Evolutionary conservation across 2,797 vertebrate species (phyloP).

Genomic region (Choloepus didactylus): DNA sequence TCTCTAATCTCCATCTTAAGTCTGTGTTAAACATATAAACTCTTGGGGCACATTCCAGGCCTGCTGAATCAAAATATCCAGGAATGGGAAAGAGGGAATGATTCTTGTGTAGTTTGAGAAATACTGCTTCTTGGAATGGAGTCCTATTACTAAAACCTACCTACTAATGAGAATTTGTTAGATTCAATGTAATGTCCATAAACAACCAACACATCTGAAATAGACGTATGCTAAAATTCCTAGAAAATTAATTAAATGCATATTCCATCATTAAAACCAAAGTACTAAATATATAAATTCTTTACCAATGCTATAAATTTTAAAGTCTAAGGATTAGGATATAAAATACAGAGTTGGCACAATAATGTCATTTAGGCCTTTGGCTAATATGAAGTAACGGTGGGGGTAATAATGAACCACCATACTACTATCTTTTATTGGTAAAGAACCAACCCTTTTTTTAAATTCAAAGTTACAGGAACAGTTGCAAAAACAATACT

Average conservation of each 20-base stretch:
- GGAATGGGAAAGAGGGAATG: background rate
- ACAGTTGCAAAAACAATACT: too few relatives aligned
- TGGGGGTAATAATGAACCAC: background rate
- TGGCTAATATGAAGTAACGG: background rate
- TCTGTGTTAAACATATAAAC: background rate
- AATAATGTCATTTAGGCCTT: background rate
- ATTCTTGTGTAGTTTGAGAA: background rate
- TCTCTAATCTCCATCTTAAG: background rate
- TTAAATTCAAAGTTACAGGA: too few relatives aligned
- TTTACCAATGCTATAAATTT: background rate
- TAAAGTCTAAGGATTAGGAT: background rate
- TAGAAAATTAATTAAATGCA: background rate
- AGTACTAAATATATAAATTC: background rate
- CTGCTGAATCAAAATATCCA: background rate
- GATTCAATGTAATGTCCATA: background rate
- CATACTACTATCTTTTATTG: background rate
- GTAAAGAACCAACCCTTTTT: too few relatives aligned
- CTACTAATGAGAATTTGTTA: background rate
- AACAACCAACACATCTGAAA: background rate
- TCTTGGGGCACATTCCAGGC: background rate
- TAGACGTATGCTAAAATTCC: background rate
- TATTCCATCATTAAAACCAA: background rate
- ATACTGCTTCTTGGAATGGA: background rate
- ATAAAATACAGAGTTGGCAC: background rate
- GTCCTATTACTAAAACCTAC: background rate